Evolutionary conservation across 37 sponge, comb jelly and placozoan genomes (phyloP), one percentile per base, ranked within the genome.

Genomic region (Spongilla lacustris): DNA sequence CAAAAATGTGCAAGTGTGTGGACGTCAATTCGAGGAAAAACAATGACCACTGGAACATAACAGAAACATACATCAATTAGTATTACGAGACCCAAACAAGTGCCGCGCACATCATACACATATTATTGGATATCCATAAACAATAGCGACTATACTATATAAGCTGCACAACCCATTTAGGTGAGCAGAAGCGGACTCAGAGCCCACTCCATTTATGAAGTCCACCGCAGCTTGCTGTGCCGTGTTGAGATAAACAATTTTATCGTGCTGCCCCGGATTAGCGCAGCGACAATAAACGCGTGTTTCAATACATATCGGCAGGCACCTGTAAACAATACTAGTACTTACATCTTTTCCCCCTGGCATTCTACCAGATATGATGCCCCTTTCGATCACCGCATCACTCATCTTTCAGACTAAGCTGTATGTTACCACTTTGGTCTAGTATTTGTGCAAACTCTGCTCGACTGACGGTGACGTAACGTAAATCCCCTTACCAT

Each of bases 21-120:
- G 81, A 32, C 29, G 81, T 75, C 49, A 87, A 36, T 69, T 87
- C 87, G 28, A 87, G 75, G 81, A 81, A 87, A 30, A 49, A 87
- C 9, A 79, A 36, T 24, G 32, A 46, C 86, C 75, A 50, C 66
- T 36, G 73, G 17, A 9, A 78, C 49, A 38, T 38, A 41, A 66
- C 33, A 22, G 83, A 82, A 70, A 82, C 50, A 82, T 26, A 71
- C 24, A 30, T 27, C 32, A 70, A 33, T 72, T 36, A 48, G 38
- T 73, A 71, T 22, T 71, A 46, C 36, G 73, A 71, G 73, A n/a
- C n/a, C n/a, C n/a, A n/a, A n/a, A n/a, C n/a, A n/a, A n/a, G n/a
- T n/a, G n/a, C n/a, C n/a, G n/a, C n/a, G n/a, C n/a, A n/a, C n/a
- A n/a, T n/a, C n/a, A n/a, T n/a, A n/a, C n/a, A n/a, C n/a, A n/a